These are phyloP conservation scores for Psammodynastes pulverulentus DNA, from an alignment of 2,113 vertebrate species.

Conservation along the genomic window DNA sequence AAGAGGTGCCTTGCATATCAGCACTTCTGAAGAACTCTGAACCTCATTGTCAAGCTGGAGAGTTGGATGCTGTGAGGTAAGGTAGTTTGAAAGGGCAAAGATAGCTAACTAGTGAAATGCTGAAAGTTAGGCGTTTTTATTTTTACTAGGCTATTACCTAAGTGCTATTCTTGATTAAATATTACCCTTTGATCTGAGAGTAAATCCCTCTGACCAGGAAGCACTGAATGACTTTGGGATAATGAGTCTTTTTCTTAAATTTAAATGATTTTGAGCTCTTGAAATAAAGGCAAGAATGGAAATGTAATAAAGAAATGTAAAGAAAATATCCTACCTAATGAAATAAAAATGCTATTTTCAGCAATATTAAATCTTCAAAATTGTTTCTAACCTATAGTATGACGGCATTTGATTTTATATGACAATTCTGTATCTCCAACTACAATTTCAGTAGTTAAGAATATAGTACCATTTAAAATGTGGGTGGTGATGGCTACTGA, in stretches of 20 bases:
- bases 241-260: neutral
- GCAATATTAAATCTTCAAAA: neutral
- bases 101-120: neutral
- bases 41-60: neutral
- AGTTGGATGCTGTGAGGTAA: neutral
- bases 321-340: neutral
- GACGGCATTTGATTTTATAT: neutral
- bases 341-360: neutral
- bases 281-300: neutral
- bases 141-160: neutral
- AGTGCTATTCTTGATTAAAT: neutral
- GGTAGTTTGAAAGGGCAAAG: neutral
- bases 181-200: neutral
- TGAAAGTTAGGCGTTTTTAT: neutral
- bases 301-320: neutral
- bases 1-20: neutral
- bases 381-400: neutral
- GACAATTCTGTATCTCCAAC: neutral
- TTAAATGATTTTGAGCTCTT: neutral
- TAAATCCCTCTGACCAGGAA: neutral
- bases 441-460: neutral
- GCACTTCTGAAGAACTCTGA: neutral
- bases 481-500: neutral
- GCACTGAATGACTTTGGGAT: neutral
- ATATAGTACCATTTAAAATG: neutral